A percentile compares a stretch with the other conserved stretches of the same genome.
Conservation (phyloP, 2,797 vertebrate species). For the Protosalanx chinensis region DNA sequence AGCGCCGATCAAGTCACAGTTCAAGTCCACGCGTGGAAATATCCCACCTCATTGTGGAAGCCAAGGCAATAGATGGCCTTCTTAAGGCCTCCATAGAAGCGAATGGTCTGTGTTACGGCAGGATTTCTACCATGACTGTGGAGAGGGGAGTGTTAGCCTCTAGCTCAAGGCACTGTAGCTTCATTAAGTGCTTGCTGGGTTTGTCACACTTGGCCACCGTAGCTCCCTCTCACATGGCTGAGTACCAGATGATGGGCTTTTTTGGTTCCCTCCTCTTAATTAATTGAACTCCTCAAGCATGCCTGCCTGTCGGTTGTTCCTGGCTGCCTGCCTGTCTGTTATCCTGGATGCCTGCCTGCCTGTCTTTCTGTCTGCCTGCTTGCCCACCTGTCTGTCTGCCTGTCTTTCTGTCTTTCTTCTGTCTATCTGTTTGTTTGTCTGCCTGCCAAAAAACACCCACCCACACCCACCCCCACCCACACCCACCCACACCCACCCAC, state of each 20-base stretch:
- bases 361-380: background rate
- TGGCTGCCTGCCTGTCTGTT: background rate
- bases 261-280: conserved; percentile 29
- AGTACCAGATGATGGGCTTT: conserved; percentile 43
- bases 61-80: conserved; percentile 17
- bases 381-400: too few relatives aligned
- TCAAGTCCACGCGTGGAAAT: conserved; percentile 20
- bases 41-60: conserved; percentile 21
- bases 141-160: conserved; percentile 34
- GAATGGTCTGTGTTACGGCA: conserved; percentile 36
- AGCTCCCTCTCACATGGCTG: conserved; percentile 32
- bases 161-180: conserved; percentile 50
- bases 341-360: too few relatives aligned
- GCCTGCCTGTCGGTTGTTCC: background rate
- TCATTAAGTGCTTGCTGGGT: conserved; percentile 53
- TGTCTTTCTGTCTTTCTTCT: too few relatives aligned
- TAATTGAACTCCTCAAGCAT: conserved; percentile 3
- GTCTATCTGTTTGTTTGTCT: too few relatives aligned
- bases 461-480: background rate
- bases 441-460: background rate
- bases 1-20: conserved; percentile 1
- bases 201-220: conserved; percentile 35
- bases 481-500: background rate
- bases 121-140: conserved; percentile 36
- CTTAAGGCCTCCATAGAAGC: conserved; percentile 23